Evolutionary conservation across 35 echinoderm and acorn worm species (phyloP), one percentile per base, ranked within the genome.

Genomic region (Diadema setosum): DNA sequence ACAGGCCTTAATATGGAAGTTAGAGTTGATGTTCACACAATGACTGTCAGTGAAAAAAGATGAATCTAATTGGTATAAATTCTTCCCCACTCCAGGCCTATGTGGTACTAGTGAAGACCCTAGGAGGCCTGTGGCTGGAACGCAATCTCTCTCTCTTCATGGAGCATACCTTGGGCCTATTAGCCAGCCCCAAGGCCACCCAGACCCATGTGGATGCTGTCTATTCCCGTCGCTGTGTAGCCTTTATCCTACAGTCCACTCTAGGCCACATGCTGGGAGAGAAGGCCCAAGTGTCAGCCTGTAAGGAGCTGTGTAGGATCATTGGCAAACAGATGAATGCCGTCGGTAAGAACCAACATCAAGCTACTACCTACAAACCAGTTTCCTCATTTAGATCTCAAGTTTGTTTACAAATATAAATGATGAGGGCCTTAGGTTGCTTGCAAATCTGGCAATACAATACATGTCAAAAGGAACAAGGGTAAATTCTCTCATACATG

Each of bases 151-250:
- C 92, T n/a, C 70, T 92, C 32, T 85, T 98, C 84, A 85, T 98
- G 40, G 52, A 78, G 34, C 86, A 89, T 46, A 83, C 92, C 45
- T 65, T 98, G 33, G 96, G 94, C 16, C 42, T 98, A 18, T 85
- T 98, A 20, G 93, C 96, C 55, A 94, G 91, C 46, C 96, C 96
- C 81, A 87, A 87, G 58, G 92, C 92, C 14, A 94, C 96, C 11
- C 96, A 90, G 45, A 98, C 92, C 35, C 96, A 98, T 45, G 96
- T 98, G 0, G 96, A 98, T 80, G 96, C 96, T 21, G 96, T 98
- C 14, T 98, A 98, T 43, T 91, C 92, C 64, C 39, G 96, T 18
- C 73, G 92, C 35, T 98, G 96, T 57, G 92, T 98, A 35, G 88
- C 92, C 41, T 98, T 98, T 48, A 98, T 98, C 88, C 63, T 98